A percentile compares a stretch with the other conserved stretches of the same genome.
These are phyloP conservation scores for Biston betularia DNA, from an alignment of 2,888 invertebrate genomes.

Conservation along the genomic window DNA sequence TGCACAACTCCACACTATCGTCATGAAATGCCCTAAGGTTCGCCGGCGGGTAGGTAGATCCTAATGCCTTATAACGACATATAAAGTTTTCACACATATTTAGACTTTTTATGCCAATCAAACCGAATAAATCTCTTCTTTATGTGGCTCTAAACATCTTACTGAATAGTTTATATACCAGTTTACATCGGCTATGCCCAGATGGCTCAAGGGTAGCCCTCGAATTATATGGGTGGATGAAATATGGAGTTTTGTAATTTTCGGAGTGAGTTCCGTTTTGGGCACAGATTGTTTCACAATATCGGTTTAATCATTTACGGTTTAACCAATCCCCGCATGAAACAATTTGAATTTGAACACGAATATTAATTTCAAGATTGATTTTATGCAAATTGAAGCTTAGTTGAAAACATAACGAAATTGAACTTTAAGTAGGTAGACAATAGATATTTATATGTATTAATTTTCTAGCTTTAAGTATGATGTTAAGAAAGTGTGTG, in stretches of 20 bases:
- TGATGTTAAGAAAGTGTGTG: too few species aligned
- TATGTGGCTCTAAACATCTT: conserved; percentile 13
- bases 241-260: conserved; percentile 19
- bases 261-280: conserved; percentile 16
- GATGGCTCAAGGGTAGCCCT: conserved; percentile 11
- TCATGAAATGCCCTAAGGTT: conserved; percentile 1
- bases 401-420: background rate
- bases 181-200: conserved; percentile 15
- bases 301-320: conserved; percentile 52
- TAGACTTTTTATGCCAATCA: conserved; percentile 11
- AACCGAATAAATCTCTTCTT: conserved; percentile 15
- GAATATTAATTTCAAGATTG: background rate
- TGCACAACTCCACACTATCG: conserved; percentile 15
- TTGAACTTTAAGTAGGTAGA: background rate
- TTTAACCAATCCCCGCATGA: conserved; percentile 55
- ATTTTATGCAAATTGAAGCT: background rate
- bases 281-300: conserved; percentile 57
- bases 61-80: conserved; percentile 18
- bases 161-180: conserved; percentile 23
- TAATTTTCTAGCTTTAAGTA: too few species aligned
- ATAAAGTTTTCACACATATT: conserved; percentile 9
- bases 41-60: conserved; percentile 15
- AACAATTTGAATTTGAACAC: conserved; percentile 49
- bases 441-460: too few species aligned
- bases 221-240: conserved; percentile 10